Percentiles rank a stretch among this genome's conserved stretches.
Evolutionary conservation across 2,113 vertebrate species (phyloP).

Genomic region (Charadrius vociferus): DNA sequence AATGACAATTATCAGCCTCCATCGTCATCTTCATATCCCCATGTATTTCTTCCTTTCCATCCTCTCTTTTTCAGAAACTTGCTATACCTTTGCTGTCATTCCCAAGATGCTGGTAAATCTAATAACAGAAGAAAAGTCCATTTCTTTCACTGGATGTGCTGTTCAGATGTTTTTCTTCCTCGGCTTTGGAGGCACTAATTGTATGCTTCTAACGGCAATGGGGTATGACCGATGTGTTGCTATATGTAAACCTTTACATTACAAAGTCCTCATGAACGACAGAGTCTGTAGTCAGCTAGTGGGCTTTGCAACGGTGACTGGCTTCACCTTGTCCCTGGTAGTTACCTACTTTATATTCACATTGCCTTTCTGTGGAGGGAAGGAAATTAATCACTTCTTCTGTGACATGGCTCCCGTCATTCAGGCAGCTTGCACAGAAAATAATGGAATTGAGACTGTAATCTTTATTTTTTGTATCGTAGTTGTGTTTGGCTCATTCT

Average conservation of each 20-base stretch:
- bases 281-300: background rate
- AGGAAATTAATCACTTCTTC: conserved; percentile 12
- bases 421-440: background rate
- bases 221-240: background rate
- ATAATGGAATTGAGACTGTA: background rate
- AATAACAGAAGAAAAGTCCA: background rate
- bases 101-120: conserved; percentile 42
- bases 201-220: background rate
- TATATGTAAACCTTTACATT: background rate
- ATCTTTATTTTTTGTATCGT: background rate
- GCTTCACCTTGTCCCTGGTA: background rate
- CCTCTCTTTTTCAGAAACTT: conserved; percentile 32
- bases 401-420: conserved; percentile 7
- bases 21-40: background rate
- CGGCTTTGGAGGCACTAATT: background rate
- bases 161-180: conserved; percentile 28
- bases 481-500: background rate
- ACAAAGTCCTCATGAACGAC: background rate
- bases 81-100: conserved; percentile 4
- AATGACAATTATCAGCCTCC: background rate
- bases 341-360: background rate
- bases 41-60: background rate
- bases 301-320: background rate
- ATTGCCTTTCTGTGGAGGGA: conserved; percentile 17
- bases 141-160: conserved; percentile 12